Conservation (phyloP, 92 coral and sea anemone genomes). For the Porites rus region DNA sequence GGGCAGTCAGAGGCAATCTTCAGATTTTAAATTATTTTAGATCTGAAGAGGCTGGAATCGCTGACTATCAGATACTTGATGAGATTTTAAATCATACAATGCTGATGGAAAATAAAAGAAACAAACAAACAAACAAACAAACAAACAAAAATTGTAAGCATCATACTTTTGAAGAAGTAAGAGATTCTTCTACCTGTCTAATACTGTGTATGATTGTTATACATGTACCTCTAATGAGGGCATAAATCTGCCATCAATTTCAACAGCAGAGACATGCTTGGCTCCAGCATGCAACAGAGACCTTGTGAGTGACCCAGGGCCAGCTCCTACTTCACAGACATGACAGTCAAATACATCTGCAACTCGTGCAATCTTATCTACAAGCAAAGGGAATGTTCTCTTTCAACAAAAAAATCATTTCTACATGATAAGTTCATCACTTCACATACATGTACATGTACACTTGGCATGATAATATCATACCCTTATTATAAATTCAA, state of each 20-base stretch:
- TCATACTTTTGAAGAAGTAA: too few species aligned
- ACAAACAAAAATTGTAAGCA: too few species aligned
- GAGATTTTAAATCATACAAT: too few species aligned
- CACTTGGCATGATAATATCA: background rate
- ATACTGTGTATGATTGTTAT: too few species aligned
- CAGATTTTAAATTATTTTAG: too few species aligned
- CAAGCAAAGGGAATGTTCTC: background rate
- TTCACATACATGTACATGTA: background rate
- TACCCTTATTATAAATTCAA: background rate
- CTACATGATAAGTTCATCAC: too few species aligned
- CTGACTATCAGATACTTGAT: too few species aligned
- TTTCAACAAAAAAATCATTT: background rate
- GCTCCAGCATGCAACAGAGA: conserved; percentile 95
- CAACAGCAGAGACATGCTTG: conserved; percentile 93
- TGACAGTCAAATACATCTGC: conserved; percentile 98
- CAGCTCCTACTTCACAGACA: conserved; percentile 99
- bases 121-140: too few species aligned
- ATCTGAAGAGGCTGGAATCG: too few species aligned
- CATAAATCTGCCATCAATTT: conserved; percentile 89
- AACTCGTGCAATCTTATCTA: conserved; percentile 95
- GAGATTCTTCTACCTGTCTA: too few species aligned
- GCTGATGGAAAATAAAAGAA: too few species aligned
- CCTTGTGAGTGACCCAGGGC: conserved; percentile 95
- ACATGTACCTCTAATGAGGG: conserved; percentile 91
- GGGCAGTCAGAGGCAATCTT: too few species aligned